Percentiles rank a stretch among this genome's conserved stretches.
phyloP scores from a whole-genome alignment of 2,797 vertebrate species.

The Poecilia velifera region DNA sequence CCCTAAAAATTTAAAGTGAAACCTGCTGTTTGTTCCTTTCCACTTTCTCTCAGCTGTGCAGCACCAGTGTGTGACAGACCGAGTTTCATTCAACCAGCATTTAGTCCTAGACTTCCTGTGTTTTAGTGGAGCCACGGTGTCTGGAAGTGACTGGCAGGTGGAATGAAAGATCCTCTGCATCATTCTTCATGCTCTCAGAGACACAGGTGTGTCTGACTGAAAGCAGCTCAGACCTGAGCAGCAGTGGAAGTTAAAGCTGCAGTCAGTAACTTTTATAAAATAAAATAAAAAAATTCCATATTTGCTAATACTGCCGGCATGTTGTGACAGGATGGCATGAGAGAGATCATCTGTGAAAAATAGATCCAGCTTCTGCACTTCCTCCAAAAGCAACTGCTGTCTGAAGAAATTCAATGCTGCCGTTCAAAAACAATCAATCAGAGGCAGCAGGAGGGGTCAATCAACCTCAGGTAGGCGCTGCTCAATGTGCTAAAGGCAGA shows the following conservation, averaged over 20 bases:
- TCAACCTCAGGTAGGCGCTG: too few relatives aligned
- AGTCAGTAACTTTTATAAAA: too few relatives aligned
- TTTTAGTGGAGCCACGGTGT: not conserved
- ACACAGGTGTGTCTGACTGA: not conserved
- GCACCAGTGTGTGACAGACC: not conserved
- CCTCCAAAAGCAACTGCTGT: too few relatives aligned
- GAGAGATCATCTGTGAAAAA: too few relatives aligned
- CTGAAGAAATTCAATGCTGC: too few relatives aligned
- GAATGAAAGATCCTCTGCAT: not conserved
- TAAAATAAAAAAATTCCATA: too few relatives aligned
- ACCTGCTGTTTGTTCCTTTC: not conserved
- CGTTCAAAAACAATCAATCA: too few relatives aligned
- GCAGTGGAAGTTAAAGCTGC: not conserved
- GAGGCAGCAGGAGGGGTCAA: too few relatives aligned
- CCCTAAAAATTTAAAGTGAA: not conserved
- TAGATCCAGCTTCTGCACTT: too few relatives aligned
- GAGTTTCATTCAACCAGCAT: not conserved
- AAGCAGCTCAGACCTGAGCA: not conserved
- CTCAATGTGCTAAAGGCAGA: too few relatives aligned
- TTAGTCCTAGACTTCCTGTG: not conserved
- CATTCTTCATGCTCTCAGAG: not conserved
- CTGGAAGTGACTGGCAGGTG: not conserved
- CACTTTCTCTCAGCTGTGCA: not conserved
- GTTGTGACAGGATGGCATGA: too few relatives aligned
- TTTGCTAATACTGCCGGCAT: too few relatives aligned